phyloP scores from a whole-genome alignment of 2,113 vertebrate species.

The Pagrus major region DNA sequence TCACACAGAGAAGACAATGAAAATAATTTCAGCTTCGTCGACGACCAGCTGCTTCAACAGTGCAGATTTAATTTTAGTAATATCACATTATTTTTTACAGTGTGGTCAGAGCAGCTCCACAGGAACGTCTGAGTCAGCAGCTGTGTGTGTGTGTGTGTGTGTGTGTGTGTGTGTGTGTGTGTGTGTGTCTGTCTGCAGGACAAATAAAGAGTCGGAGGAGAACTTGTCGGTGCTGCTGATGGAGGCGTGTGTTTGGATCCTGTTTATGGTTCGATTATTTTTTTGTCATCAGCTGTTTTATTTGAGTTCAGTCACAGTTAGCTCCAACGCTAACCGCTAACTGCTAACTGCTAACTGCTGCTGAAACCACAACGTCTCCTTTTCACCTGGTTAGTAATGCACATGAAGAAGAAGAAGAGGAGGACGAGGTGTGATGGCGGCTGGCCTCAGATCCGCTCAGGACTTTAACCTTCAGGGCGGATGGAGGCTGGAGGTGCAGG shows the following conservation, averaged over 20 bases:
- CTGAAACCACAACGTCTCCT: too few species aligned
- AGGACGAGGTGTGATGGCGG: not conserved
- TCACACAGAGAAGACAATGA: too few species aligned
- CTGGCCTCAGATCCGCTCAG: constrained; percentile 36
- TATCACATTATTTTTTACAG: not conserved
- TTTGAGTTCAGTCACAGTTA: too few species aligned
- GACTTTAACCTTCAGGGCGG: constrained; percentile 28
- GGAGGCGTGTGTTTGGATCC: too few species aligned
- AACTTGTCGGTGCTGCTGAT: too few species aligned
- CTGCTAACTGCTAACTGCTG: too few species aligned
- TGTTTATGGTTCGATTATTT: too few species aligned
- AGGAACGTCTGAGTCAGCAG: not conserved
- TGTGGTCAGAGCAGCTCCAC: not conserved
- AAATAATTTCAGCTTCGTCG: too few species aligned
- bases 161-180: not conserved
- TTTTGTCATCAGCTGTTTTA: too few species aligned
- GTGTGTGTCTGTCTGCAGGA: too few species aligned
- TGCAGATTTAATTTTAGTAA: not conserved
- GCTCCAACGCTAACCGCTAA: not conserved
- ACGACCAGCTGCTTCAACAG: too few species aligned
- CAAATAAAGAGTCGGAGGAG: too few species aligned
- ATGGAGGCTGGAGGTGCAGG: not conserved
- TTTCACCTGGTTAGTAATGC: not conserved
- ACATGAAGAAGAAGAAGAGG: not conserved
- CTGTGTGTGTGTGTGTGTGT: not conserved